Evolutionary conservation across 2,797 vertebrate species (phyloP).

Genomic region (Gorsachius magnificus): DNA sequence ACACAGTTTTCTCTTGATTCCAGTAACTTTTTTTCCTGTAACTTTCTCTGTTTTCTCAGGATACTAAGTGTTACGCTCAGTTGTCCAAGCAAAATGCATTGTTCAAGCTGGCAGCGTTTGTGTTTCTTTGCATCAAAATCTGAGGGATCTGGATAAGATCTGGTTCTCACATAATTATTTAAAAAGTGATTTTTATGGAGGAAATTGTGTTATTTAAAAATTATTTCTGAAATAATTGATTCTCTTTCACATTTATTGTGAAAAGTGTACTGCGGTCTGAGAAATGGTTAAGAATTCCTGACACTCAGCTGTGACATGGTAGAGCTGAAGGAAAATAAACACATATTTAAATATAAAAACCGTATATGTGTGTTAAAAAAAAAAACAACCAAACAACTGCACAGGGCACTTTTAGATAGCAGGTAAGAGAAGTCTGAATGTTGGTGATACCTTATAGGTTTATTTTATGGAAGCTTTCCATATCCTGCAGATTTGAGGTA

Average conservation of each 20-base stretch:
- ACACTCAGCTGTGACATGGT: not conserved
- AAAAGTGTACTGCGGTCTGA: not conserved
- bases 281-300: not conserved
- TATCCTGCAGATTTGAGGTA: not conserved
- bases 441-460: not conserved
- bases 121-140: not conserved
- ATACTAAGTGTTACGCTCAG: not conserved
- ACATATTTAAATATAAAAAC: not conserved
- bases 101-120: not conserved
- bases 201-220: not conserved
- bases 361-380: not conserved
- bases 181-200: not conserved
- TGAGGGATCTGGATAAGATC: not conserved
- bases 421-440: not conserved
- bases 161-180: not conserved
- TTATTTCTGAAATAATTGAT: not conserved
- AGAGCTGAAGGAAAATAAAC: not conserved
- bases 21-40: not conserved
- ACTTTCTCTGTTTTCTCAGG: not conserved
- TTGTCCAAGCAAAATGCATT: not conserved
- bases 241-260: not conserved
- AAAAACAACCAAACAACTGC: no score
- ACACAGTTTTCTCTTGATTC: not conserved
- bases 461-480: not conserved
- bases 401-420: not conserved